Conservation (phyloP, 2,888 invertebrate species). For the Thera britannica region DNA sequence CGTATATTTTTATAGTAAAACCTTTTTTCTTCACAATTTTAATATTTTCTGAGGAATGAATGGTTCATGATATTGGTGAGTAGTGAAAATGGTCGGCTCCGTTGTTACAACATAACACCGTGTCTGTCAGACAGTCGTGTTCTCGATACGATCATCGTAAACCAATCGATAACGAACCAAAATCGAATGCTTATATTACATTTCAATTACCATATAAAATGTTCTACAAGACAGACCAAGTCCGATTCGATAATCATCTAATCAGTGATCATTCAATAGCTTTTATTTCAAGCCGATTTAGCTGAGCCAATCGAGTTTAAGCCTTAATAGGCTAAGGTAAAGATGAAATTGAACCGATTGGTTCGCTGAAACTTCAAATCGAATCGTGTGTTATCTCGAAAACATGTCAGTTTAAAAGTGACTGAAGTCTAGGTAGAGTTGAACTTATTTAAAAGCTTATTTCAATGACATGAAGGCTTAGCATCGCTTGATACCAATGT, state of each 20-base stretch:
- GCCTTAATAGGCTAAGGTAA: constrained; percentile 54
- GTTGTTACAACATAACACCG: constrained; percentile 36
- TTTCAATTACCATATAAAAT: constrained; percentile 84
- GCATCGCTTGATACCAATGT: constrained; percentile 42
- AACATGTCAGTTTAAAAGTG: constrained; percentile 63
- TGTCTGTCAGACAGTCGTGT: constrained; percentile 51
- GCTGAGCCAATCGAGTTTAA: constrained; percentile 49
- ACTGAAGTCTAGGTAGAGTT: constrained; percentile 50
- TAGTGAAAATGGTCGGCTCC: not conserved
- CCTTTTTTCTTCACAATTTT: not conserved
- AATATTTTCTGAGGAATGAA: not conserved
- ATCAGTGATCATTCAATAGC: constrained; percentile 82
- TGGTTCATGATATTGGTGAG: not conserved
- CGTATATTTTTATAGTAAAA: too few species aligned
- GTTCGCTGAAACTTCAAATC: constrained; percentile 62
- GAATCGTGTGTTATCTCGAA: constrained; percentile 74
- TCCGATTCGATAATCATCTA: constrained; percentile 82
- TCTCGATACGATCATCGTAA: constrained; percentile 59
- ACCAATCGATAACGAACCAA: constrained; percentile 73
- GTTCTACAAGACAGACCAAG: constrained; percentile 69
- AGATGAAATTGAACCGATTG: constrained; percentile 55
- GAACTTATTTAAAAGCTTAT: constrained; percentile 58
- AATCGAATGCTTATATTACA: constrained; percentile 77
- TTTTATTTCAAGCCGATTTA: constrained; percentile 72
- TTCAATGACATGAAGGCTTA: constrained; percentile 47